Base-by-base conservation (phyloP, 2,113 vertebrate species). In the Marmota flaviventris region DNA sequence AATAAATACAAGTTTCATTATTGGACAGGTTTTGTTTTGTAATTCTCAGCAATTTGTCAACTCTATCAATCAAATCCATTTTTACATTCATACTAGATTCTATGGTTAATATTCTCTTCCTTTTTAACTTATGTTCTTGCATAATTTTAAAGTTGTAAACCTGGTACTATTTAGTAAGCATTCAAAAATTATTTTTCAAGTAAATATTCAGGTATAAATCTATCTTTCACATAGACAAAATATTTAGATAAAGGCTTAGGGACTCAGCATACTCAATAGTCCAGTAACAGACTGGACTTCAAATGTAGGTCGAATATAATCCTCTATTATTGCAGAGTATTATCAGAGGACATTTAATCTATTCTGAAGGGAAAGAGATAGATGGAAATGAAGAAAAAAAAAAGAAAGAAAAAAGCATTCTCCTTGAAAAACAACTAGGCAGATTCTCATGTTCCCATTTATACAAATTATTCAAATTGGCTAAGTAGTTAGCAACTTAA, bases 211-310 rank as follows among this genome's bases (percentile, higher is more conserved):
- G 37, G 32, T 6, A 42, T 83, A 86, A 39, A n/a, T 20, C 29
- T 45, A 14, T 42, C 85, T 85, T 53, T 76, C 24, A 83, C 63
- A 29, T 32, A 78, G 25, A 77, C 18, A 51, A 85, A 89, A 77
- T 53, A 93, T n/a, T 94, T 63, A 3, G 7, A 20, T 93, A 63
- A 94, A 92, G 12, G 11, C 42, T 79, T 70, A 76, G 75, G 77
- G 53, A 51, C 7, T 48, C 7, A 48, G 77, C 17, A 73, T 0
- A 34, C 0, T 32, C 65, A 29, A 13, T 3, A 73, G 65, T 34
- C 18, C 27, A 53, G 58, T 4, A 85, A 56, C 14, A 78, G 61
- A 53, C 11, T 42, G 18, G 18, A 67, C 58, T 76, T 84, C 5
- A 73, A 85, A 76, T 51, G 34, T 27, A 81, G 56, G 39, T 65